Evolutionary conservation across 2,888 invertebrate genomes (phyloP).

Genomic region (Lysandra coridon): DNA sequence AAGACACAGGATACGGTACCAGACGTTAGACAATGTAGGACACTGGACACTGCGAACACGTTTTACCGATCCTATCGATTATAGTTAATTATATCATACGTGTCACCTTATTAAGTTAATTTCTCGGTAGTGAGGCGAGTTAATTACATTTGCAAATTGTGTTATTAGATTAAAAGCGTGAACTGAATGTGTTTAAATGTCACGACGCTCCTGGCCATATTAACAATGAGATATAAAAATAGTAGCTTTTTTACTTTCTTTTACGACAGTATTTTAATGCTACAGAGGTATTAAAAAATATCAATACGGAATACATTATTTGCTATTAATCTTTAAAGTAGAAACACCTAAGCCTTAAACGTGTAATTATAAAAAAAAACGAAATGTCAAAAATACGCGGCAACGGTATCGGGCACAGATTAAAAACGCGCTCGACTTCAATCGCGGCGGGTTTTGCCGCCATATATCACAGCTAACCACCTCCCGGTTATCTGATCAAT

Average conservation of each 20-base stretch:
- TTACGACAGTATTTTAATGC: neutral
- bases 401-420: slow-evolving; percentile 22
- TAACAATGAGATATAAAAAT: neutral
- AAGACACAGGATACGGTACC: neutral
- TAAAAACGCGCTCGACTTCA: slow-evolving; percentile 38
- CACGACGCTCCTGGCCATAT: neutral
- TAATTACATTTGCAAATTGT: slow-evolving; percentile 20
- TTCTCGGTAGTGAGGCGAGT: neutral
- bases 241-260: neutral
- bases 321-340: neutral
- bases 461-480: slow-evolving; percentile 44
- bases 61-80: neutral
- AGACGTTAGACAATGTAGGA: neutral
- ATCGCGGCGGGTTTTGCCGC: slow-evolving; percentile 42
- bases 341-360: slow-evolving; percentile 21
- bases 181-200: slow-evolving; percentile 18
- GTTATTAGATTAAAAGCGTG: neutral
- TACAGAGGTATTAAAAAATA: neutral
- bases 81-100: slow-evolving; percentile 8
- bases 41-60: neutral
- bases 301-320: neutral
- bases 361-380: slow-evolving; percentile 33
- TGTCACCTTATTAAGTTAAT: slow-evolving; percentile 11
- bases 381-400: slow-evolving; percentile 31
- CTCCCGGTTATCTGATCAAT: slow-evolving; percentile 28